A percentile compares a stretch with the other conserved stretches of the same genome.
Conservation (phyloP, 2,797 vertebrate genomes). For the Brotula barbata region DNA sequence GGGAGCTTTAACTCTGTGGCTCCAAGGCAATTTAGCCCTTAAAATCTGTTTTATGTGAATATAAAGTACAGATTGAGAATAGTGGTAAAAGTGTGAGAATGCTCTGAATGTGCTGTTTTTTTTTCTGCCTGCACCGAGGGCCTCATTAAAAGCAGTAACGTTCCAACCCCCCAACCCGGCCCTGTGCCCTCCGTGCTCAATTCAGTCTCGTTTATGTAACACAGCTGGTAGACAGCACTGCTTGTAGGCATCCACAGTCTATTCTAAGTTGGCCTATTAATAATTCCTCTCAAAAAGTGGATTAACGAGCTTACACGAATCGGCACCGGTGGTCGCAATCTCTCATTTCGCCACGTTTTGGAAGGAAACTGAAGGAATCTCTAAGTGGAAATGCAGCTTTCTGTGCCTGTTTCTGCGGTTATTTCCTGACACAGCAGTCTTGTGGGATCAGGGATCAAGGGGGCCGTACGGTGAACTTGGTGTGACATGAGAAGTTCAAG, state of each 20-base stretch:
- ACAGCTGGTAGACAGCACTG: constrained; percentile 52
- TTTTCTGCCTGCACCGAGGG: constrained; percentile 12
- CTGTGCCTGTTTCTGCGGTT: constrained; percentile 6
- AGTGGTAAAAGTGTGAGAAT: constrained; percentile 4
- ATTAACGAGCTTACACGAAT: constrained; percentile 45
- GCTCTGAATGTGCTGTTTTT: constrained; percentile 3
- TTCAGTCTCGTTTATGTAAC: constrained; percentile 69
- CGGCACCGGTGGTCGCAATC: too few species aligned
- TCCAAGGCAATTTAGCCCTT: constrained; percentile 13
- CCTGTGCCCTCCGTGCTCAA: constrained; percentile 44
- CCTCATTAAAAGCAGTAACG: constrained; percentile 32
- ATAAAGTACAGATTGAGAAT: constrained; percentile 1
- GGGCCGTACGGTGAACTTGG: constrained; percentile 13
- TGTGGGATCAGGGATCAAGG: constrained; percentile 36
- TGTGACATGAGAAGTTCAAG: constrained; percentile 35
- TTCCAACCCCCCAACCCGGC: constrained; percentile 11
- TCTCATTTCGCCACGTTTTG: too few species aligned
- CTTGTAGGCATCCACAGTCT: constrained; percentile 55
- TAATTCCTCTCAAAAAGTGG: constrained; percentile 63
- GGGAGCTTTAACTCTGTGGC: constrained; percentile 51
- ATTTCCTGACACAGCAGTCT: constrained; percentile 7
- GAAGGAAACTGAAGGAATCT: constrained; percentile 24
- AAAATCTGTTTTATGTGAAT: constrained; percentile 16
- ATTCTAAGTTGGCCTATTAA: constrained; percentile 66
- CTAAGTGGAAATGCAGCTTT: constrained; percentile 14